A percentile compares a stretch with the other conserved stretches of the same genome.
phyloP scores from a whole-genome alignment of 37 sponge, comb jelly and placozoan species.

The Dysidea cf. avara region DNA sequence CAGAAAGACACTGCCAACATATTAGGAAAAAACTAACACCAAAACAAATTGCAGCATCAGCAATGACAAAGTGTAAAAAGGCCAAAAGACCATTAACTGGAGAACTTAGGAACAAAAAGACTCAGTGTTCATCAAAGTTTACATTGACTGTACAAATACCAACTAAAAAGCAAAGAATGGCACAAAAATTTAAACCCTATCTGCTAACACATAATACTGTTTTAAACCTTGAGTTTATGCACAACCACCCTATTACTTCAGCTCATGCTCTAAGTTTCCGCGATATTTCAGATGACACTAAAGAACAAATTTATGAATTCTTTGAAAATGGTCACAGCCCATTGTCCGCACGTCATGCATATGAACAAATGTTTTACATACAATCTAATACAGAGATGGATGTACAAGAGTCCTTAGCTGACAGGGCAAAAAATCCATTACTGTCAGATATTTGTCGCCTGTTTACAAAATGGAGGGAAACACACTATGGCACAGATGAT shows the following conservation, averaged over 20 bases:
- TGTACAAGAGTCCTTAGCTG: background rate
- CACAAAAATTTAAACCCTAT: too few relatives aligned
- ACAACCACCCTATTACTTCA: slow-evolving; percentile 16
- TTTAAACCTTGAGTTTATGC: background rate
- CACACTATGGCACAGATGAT: slow-evolving; percentile 9
- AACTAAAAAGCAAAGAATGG: too few relatives aligned
- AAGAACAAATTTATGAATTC: slow-evolving; percentile 13
- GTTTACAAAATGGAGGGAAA: background rate
- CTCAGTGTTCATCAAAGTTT: background rate
- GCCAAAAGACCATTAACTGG: too few relatives aligned
- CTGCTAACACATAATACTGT: too few relatives aligned
- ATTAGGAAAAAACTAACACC: too few relatives aligned
- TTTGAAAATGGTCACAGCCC: slow-evolving; percentile 26
- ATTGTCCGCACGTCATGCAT: background rate
- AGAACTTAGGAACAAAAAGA: too few relatives aligned
- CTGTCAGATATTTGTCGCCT: background rate
- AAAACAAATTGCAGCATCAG: too few relatives aligned
- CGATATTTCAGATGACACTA: slow-evolving; percentile 8
- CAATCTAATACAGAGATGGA: slow-evolving; percentile 6
- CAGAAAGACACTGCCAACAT: slow-evolving; percentile 9
- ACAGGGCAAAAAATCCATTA: slow-evolving; percentile 14
- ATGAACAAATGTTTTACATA: slow-evolving; percentile 11
- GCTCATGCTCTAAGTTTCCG: slow-evolving; percentile 20
- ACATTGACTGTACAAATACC: background rate
- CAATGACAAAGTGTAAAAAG: too few relatives aligned